Evolutionary conservation across 1,140 invertebrate species (phyloP).

Genomic region (Aphis craccivora): DNA sequence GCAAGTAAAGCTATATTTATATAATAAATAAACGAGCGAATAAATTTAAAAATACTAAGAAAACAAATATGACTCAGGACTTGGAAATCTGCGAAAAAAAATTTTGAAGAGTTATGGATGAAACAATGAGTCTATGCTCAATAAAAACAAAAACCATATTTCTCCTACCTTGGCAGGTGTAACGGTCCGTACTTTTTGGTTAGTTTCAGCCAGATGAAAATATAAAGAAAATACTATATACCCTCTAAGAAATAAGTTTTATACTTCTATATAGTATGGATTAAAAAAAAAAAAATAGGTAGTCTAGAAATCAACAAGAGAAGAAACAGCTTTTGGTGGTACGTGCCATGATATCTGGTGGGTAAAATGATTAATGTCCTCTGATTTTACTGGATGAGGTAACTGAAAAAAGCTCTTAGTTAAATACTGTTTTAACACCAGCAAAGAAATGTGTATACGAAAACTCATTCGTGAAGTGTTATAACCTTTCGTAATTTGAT

Average conservation of each 20-base stretch:
- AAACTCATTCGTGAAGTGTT: background rate
- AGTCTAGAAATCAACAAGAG: constrained; percentile 22
- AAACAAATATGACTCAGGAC: background rate
- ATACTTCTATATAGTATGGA: background rate
- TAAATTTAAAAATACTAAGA: background rate
- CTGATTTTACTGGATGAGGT: background rate
- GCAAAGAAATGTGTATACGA: background rate
- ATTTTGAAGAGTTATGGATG: background rate
- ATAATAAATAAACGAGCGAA: background rate
- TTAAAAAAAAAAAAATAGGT: constrained; percentile 8
- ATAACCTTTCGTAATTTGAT: background rate
- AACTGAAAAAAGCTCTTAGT: background rate
- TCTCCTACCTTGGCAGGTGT: constrained; percentile 23
- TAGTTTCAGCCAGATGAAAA: background rate
- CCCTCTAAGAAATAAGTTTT: background rate
- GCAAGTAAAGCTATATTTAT: background rate
- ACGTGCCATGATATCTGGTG: background rate
- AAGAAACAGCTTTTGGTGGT: constrained; percentile 28
- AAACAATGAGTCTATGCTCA: background rate
- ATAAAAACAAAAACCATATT: constrained; percentile 35
- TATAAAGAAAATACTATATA: background rate
- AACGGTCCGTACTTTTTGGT: constrained; percentile 12
- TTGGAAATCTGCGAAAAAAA: background rate
- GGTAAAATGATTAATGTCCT: constrained; percentile 14
- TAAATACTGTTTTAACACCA: background rate